Evolutionary conservation across 2,797 vertebrate genomes (phyloP), one percentile per base, ranked within the genome.

Genomic region (Rhynchotus rufescens): DNA sequence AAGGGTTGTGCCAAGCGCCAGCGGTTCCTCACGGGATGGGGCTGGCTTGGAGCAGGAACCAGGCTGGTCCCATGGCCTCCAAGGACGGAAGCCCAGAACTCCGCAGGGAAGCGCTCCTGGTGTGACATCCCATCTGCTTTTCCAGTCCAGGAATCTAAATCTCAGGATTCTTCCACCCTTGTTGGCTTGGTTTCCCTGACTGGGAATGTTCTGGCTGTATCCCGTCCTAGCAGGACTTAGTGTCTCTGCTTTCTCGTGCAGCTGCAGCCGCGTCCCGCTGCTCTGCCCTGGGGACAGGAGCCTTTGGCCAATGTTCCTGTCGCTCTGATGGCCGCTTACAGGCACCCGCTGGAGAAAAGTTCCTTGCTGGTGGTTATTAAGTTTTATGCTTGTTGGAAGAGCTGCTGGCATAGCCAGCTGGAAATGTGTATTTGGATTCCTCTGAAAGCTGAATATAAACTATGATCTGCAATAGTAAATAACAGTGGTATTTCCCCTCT

Each of bases 371-470:
- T 13, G n/a, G 25, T 83, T 40, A 62, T 4, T 30, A 12, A 62
- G 17, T 59, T 65, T 54, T 15, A 14, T 62, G 56, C 7, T 56
- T 75, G 12, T 28, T 66, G 71, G 47, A 67, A 88, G 25, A 73
- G 61, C 40, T 19, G 42, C 12, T 75, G 84, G 36, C 52, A 78
- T 90, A 85, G 60, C 1, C 3, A 60, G 26, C 60, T 69, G 34
- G 73, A 90, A 93, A 72, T n/a, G 34, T 11, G 8, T 84, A 64
- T 71, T 86, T 89, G 59, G 59, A 88, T 82, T 91, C 84, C 30
- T 72, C 23, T 62, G 79, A 47, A 81, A 84, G 68, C 45, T 36
- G 84, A 64, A 62, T 68, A 45, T 93, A 86, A 92, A 72, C 78
- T 84, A 60, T 40, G 68, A 47, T 75, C 69, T 32, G 1, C 5